phyloP scores from a whole-genome alignment of 2,888 invertebrate genomes.

The Ochropleura plecta region DNA sequence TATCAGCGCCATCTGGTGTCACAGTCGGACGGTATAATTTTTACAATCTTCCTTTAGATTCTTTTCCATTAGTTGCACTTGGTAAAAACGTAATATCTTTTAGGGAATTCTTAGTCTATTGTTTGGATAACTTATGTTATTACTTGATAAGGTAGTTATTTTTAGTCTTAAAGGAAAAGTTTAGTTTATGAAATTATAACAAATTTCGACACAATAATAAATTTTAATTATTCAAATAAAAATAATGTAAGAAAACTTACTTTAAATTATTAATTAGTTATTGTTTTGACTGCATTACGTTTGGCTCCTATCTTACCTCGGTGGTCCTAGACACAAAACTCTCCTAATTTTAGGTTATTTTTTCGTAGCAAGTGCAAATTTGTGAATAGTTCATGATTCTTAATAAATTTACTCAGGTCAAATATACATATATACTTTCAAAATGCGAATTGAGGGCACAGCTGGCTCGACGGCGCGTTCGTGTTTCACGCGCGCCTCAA shows the following conservation, averaged over 20 bases:
- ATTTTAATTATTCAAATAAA: no score
- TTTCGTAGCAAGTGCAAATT: not conserved
- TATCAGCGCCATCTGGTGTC: constrained; percentile 56
- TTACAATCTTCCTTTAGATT: constrained; percentile 43
- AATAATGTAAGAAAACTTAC: no score
- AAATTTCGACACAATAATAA: no score
- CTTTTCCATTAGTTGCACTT: constrained; percentile 28
- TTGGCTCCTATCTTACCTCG: no score
- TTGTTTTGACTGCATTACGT: not conserved
- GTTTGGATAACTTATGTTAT: not conserved
- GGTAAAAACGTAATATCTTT: not conserved
- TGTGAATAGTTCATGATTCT: not conserved
- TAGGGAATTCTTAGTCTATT: not conserved
- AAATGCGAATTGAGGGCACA: not conserved
- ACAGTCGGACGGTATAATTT: constrained; percentile 51
- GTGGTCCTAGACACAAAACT: no score
- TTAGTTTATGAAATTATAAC: no score
- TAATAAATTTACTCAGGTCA: no score
- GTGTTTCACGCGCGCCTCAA: no score
- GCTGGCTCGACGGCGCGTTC: no score
- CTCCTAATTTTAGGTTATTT: not conserved
- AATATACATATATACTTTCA: not conserved
- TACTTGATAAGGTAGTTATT: no score
- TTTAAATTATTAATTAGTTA: no score
- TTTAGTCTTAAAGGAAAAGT: no score